Conservation (phyloP, 2,888 invertebrate genomes). For the Entomobrya multifasciata region DNA sequence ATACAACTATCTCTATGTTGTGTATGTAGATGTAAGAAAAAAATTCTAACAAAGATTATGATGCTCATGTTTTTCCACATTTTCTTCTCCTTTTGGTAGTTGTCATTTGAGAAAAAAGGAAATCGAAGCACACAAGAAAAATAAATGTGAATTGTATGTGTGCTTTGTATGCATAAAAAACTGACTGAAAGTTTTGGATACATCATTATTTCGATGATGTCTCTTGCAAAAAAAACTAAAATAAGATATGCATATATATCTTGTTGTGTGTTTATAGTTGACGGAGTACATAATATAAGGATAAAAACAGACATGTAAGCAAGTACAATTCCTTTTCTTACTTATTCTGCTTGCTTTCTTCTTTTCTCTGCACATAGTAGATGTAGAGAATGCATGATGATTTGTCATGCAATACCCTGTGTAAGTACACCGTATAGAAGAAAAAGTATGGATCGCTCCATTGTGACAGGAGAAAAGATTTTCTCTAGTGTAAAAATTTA, state of each 20-base stretch:
- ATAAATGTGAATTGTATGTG: slow-evolving; percentile 9
- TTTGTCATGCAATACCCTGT: slow-evolving; percentile 35
- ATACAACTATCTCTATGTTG: too few species aligned
- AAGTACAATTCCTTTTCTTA: slow-evolving; percentile 25
- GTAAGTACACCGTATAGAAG: slow-evolving; percentile 46
- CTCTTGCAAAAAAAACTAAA: slow-evolving; percentile 13
- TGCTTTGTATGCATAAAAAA: slow-evolving; percentile 23
- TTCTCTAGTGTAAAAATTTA: slow-evolving; percentile 65
- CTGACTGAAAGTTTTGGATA: slow-evolving; percentile 33
- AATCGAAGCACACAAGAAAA: slow-evolving; percentile 38
- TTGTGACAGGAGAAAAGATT: slow-evolving; percentile 59
- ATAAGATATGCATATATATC: too few species aligned
- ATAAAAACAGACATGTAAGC: slow-evolving; percentile 22
- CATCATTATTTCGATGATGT: slow-evolving; percentile 27
- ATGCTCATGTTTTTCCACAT: slow-evolving; percentile 7
- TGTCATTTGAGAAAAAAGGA: slow-evolving; percentile 50
- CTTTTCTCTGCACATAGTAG: slow-evolving; percentile 6
- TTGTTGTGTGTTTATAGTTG: too few species aligned
- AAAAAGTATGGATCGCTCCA: slow-evolving; percentile 64
- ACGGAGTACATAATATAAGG: slow-evolving; percentile 23
- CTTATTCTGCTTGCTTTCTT: slow-evolving; percentile 51
- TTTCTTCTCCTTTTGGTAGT: slow-evolving; percentile 26
- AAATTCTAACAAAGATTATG: too few species aligned
- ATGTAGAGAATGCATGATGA: too few species aligned
- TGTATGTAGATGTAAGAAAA: not conserved